phyloP scores from a whole-genome alignment of 2,797 vertebrate genomes.

The Hippocampus kuda region DNA sequence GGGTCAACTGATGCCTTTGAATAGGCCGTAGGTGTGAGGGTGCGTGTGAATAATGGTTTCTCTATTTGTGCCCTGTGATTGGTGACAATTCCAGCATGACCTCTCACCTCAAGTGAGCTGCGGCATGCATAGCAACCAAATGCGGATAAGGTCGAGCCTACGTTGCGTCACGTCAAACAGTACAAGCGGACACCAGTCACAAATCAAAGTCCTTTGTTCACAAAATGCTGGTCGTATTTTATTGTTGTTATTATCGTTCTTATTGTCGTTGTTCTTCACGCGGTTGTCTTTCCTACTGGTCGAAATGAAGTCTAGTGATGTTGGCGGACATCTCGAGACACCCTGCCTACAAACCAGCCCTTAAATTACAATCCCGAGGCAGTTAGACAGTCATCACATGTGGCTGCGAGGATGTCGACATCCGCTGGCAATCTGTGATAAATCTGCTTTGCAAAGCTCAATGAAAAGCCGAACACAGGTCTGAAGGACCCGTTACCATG shows the following conservation, averaged over 20 bases:
- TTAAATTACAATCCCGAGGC: conserved; percentile 41
- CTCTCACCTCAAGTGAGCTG: too few relatives aligned
- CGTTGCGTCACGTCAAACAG: neutral
- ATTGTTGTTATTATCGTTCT: neutral
- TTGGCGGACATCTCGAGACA: neutral
- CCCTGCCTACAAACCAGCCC: conserved; percentile 11
- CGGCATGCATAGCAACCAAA: conserved; percentile 4
- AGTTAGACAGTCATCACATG: conserved; percentile 79
- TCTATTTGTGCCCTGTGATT: neutral
- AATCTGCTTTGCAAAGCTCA: conserved; percentile 94
- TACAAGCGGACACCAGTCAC: neutral
- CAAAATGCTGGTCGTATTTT: neutral
- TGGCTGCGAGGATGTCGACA: conserved; percentile 64
- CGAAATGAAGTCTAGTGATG: neutral
- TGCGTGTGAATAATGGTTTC: neutral
- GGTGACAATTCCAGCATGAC: neutral
- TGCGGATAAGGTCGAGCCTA: neutral
- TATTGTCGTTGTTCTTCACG: neutral
- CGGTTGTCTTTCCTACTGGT: neutral
- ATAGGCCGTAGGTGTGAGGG: neutral
- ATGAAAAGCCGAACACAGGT: conserved; percentile 82
- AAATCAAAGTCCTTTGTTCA: neutral
- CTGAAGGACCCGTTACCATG: conserved; percentile 86
- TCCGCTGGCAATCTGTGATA: conserved; percentile 83
- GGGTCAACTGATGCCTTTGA: neutral